These are phyloP conservation scores for Chrysomallon squamiferum DNA, from an alignment of 1,140 invertebrate genomes.

Conservation along the genomic window DNA sequence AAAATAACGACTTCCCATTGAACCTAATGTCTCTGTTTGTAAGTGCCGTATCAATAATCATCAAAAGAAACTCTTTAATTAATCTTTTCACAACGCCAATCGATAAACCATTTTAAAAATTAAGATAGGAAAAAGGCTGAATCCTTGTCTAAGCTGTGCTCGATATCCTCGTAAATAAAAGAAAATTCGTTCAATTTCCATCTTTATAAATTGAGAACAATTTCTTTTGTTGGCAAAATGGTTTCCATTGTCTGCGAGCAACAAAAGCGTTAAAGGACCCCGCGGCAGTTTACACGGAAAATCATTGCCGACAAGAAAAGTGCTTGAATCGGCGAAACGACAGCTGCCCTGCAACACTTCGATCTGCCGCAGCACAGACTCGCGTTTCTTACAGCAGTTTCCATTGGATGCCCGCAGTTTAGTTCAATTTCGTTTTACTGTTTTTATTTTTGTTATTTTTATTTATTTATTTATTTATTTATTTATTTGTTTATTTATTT, in stretches of 20 bases:
- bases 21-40: no score
- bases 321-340: no score
- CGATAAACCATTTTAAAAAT: slow-evolving; percentile 4
- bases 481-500: no score
- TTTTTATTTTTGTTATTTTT: no score
- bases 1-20: no score
- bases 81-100: neutral
- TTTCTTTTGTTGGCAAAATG: slow-evolving; percentile 1
- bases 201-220: slow-evolving; percentile 2
- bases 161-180: slow-evolving; percentile 2
- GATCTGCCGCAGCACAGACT: no score
- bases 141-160: neutral
- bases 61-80: neutral
- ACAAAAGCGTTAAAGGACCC: neutral
- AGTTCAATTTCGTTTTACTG: no score
- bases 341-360: slow-evolving; percentile 3
- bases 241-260: neutral
- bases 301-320: neutral
- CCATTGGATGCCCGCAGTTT: no score
- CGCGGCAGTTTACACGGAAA: neutral
- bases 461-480: no score
- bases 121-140: neutral
- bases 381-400: no score
- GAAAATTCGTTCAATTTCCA: slow-evolving; percentile 4
- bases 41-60: no score